These are phyloP conservation scores for Clusia tigrina DNA, from an alignment of 2,888 invertebrate genomes.

Conservation along the genomic window DNA sequence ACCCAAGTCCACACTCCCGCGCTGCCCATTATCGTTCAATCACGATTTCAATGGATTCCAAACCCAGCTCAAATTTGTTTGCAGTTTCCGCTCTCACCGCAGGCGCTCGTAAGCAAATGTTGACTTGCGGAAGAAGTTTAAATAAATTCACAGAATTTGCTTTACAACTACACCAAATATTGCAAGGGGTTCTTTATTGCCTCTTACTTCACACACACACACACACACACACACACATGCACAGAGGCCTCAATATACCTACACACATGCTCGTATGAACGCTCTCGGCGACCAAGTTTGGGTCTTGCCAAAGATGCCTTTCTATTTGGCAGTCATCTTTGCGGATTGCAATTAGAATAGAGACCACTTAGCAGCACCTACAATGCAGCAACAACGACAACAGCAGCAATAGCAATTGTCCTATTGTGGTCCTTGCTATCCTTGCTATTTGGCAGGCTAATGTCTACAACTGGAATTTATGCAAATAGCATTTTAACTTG, in stretches of 20 bases:
- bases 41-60: too few species aligned
- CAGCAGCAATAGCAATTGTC: neutral
- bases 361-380: slow-evolving; percentile 29
- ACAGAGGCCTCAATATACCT: neutral
- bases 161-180: too few species aligned
- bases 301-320: neutral
- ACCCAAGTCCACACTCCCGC: too few species aligned
- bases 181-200: too few species aligned
- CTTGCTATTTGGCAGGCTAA: neutral
- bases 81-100: too few species aligned
- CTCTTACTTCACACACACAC: too few species aligned
- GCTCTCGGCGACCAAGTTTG: neutral
- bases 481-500: slow-evolving; percentile 38
- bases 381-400: neutral
- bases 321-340: slow-evolving; percentile 35
- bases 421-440: slow-evolving; percentile 6
- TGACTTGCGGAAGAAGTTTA: too few species aligned
- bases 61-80: too few species aligned
- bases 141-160: too few species aligned
- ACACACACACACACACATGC: slow-evolving; percentile 5
- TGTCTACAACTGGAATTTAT: slow-evolving; percentile 30
- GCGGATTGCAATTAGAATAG: slow-evolving; percentile 40
- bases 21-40: too few species aligned
- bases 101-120: too few species aligned
- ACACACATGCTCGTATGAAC: neutral